phyloP scores from a whole-genome alignment of 2,113 vertebrate species.

The Accipiter cooperii region DNA sequence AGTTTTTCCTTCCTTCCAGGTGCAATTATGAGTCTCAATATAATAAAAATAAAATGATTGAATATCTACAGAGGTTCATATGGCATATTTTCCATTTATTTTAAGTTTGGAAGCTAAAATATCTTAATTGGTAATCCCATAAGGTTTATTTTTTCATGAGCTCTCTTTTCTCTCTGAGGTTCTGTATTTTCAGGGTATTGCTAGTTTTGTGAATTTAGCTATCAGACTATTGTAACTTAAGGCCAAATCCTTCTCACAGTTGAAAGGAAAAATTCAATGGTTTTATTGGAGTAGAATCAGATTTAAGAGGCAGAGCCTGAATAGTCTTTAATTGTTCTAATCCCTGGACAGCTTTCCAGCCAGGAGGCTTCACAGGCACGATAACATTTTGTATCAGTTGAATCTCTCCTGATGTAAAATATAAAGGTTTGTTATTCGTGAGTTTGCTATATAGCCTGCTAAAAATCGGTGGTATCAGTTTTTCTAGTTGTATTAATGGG shows the following conservation, averaged over 20 bases:
- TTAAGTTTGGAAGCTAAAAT: constrained; percentile 50
- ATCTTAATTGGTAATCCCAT: constrained; percentile 49
- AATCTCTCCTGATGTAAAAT: neutral
- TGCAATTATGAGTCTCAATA: constrained; percentile 58
- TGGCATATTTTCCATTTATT: constrained; percentile 61
- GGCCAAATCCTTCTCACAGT: neutral
- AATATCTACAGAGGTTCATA: constrained; percentile 37
- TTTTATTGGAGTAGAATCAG: neutral
- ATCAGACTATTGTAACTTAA: constrained; percentile 36
- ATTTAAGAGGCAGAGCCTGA: neutral
- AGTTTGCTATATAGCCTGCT: neutral
- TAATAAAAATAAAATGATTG: constrained; percentile 65
- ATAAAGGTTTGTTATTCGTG: neutral
- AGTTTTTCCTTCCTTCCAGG: constrained; percentile 67
- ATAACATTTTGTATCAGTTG: neutral
- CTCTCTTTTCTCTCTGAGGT: constrained; percentile 28
- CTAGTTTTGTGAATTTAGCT: constrained; percentile 51
- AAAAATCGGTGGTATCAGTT: neutral
- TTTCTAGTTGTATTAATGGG: neutral
- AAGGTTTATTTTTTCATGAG: constrained; percentile 43
- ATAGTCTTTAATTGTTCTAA: neutral
- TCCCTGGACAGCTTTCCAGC: neutral
- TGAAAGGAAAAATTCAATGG: neutral
- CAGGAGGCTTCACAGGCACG: neutral
- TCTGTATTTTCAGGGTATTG: constrained; percentile 42